Base-by-base conservation (phyloP, 2,888 invertebrate species). In the Parnassius smintheus region DNA sequence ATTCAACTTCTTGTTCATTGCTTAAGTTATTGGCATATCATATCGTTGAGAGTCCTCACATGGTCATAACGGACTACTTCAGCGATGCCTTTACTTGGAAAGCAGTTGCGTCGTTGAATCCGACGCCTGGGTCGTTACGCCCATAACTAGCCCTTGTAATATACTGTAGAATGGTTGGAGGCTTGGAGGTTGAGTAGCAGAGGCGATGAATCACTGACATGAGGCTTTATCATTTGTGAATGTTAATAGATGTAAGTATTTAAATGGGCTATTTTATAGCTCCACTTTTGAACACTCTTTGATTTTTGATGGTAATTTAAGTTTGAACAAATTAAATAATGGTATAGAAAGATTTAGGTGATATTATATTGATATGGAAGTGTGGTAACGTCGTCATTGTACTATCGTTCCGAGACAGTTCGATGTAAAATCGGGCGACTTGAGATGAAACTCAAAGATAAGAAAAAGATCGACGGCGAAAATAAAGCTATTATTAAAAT, bases 51-150 rank as follows among this genome's bases (percentile, higher is more conserved):
- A 56, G 62, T 35, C 73, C 80, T 60, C 79, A 82, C 68, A 82
- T 73, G 85, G 85, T 70, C 73, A 76, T 82, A 83, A 81, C 81
- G 78, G 77, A 72, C 73, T 72, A 72, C 79, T 78, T 75, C 76
- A 71, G 75, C 72, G 72, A 66, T 70, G 70, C 57, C 87, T 85
- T 70, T 85, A 80, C 83, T 74, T 70, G 82, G 85, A 75, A 85
- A 82, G 79, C 78, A 68, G 83, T 71, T 68, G 59, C 50, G 59
- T 66, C 72, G 65, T 56, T 50, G 25, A 25, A 13, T 52, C 51
- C 35, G 51, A 44, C 61, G 75, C 69, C 65, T 63, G 66, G 65
- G 66, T 76, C 74, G 72, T 76, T 77, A 72, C 68, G 67, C 73
- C 62, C 50, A 63, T 63, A 63, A 63, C 59, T 59, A 63, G 64